A percentile compares a stretch with the other conserved stretches of the same genome.
Conservation (phyloP, 1,140 invertebrate genomes). For the Cherax destructor region DNA sequence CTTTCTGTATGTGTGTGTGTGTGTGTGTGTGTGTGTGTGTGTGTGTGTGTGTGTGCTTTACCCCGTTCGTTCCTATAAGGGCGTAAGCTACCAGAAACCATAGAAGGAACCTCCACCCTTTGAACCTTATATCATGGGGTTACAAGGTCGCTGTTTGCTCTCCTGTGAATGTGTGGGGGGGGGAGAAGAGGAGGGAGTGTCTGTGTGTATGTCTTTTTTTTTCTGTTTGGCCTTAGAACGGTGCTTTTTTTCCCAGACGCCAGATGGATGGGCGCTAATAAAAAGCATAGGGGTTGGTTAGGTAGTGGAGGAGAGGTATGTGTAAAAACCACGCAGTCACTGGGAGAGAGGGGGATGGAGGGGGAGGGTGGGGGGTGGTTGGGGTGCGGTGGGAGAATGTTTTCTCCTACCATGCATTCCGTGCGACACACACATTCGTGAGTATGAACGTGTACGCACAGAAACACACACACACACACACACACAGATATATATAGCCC, state of each 20-base stretch:
- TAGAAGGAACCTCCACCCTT: neutral
- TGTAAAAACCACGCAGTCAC: neutral
- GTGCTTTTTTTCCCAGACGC: conserved; percentile 24
- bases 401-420: too few species aligned
- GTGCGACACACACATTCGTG: too few species aligned
- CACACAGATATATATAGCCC: too few species aligned
- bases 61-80: neutral
- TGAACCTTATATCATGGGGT: neutral
- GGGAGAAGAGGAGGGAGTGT: neutral
- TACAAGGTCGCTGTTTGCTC: neutral
- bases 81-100: neutral
- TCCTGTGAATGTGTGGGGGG: neutral
- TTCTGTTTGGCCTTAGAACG: neutral
- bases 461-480: too few species aligned
- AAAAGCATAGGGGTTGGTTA: conserved; percentile 44
- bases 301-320: neutral
- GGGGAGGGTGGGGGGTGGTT: too few species aligned
- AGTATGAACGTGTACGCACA: too few species aligned
- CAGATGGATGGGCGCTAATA: conserved; percentile 49
- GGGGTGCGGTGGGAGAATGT: too few species aligned
- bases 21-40: too few species aligned
- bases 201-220: neutral
- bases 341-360: neutral
- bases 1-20: too few species aligned
- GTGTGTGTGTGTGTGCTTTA: too few species aligned